Base-by-base conservation (phyloP, 2,888 invertebrate species). In the Xanthostigma xanthostigma region DNA sequence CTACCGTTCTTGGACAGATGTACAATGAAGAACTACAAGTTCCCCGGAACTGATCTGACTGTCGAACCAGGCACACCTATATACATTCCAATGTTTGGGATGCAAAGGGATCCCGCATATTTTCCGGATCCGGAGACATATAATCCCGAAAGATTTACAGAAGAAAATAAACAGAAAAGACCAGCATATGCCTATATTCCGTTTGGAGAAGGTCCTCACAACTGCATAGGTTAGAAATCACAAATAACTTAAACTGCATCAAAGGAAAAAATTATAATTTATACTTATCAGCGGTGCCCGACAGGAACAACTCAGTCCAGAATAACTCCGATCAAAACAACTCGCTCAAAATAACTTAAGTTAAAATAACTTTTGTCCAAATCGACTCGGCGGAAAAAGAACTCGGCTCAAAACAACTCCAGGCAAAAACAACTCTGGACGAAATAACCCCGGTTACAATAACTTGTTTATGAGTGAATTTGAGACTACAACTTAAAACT, bases 61-160 rank as follows among this genome's bases (percentile, higher is more conserved):
- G 50, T 57, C 36, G 51, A 55, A 41, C 13, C 44, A 34, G 63
- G 60, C 2, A 55, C 51, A 10, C 49, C 52, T 2, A 54, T 63
- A 0, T 35, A 51, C 4, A 53, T 64, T 12, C 59, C 62, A 1
- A 46, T 60, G 1, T 47, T 51, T 13, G 57, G 56, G 2, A 33
- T 65, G n/a, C 64, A 64, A 49, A 60, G 60, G 44, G 68, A 70
- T 55, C 60, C 62, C 1, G 56, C 62, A 37, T 64, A 64, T 55
- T 71, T 58, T 52, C 63, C 67, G 3, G 61, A 70, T 46, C 69
- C 70, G 1, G 59, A 64, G 37, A 59, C 59, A 51, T 71, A 69
- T 51, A 63, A 70, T 51, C 71, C 70, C 1, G 67, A 69, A 48
- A 57, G 69, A 47, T 69, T 69, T 55, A 56, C 54, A 1, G 62